phyloP scores from a whole-genome alignment of 2,797 vertebrate species.

The Galago senegalensis region DNA sequence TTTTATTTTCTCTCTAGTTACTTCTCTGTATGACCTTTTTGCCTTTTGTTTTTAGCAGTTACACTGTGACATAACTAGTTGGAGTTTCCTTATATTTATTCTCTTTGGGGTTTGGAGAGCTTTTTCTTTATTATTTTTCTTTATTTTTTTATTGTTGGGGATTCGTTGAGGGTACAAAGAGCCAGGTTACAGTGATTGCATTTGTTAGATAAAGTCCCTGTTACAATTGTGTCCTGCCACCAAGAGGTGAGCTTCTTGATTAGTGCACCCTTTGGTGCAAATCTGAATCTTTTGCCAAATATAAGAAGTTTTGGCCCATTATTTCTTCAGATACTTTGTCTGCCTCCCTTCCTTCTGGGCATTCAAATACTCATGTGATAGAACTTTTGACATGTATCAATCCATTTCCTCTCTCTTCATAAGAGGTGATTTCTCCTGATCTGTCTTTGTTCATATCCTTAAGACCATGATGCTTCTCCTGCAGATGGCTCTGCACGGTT shows the following conservation, averaged over 20 bases:
- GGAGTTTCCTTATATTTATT: background rate
- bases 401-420: background rate
- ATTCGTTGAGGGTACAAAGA: too few relatives aligned
- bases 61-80: background rate
- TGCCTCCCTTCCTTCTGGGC: background rate
- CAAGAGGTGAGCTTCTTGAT: background rate
- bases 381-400: background rate
- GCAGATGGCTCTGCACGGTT: background rate
- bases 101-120: background rate
- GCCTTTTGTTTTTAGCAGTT: background rate
- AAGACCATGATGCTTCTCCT: background rate
- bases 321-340: background rate
- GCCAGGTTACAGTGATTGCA: too few relatives aligned
- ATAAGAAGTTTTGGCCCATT: background rate
- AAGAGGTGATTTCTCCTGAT: background rate
- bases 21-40: background rate
- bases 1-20: background rate
- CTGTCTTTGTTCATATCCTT: background rate
- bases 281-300: background rate
- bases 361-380: background rate
- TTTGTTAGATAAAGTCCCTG: too few relatives aligned
- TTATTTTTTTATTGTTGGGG: too few relatives aligned
- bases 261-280: background rate
- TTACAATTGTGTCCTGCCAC: too few relatives aligned
- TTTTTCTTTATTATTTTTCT: too few relatives aligned